A percentile compares a stretch with the other conserved stretches of the same genome.
Conservation (phyloP, 2,113 vertebrate species). For the Apteryx mantelli region DNA sequence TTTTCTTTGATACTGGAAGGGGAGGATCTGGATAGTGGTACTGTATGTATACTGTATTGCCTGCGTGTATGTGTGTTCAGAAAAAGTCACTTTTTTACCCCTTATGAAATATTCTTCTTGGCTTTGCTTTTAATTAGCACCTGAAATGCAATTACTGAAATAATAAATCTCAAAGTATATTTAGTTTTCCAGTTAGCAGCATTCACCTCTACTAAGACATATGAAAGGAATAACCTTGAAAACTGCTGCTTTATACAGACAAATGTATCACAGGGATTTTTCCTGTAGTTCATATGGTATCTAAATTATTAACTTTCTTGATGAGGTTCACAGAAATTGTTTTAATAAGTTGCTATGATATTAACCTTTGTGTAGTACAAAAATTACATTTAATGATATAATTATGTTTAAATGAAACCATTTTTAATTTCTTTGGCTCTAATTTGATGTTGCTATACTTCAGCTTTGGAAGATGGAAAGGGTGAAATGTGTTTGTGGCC, state of each 20-base stretch:
- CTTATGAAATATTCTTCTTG: conserved; percentile 45
- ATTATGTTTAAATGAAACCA: conserved; percentile 11
- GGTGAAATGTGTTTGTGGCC: not conserved
- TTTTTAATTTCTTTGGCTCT: not conserved
- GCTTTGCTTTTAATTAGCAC: conserved; percentile 56
- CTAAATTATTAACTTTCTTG: conserved; percentile 64
- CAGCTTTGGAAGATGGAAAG: not conserved
- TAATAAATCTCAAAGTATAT: conserved; percentile 54
- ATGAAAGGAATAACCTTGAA: conserved; percentile 65
- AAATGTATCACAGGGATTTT: conserved; percentile 26
- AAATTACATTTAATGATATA: conserved; percentile 38
- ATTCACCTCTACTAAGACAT: conserved; percentile 59
- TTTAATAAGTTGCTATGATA: conserved; percentile 40
- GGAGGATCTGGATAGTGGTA: not conserved
- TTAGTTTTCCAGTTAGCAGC: conserved; percentile 53
- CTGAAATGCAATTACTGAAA: conserved; percentile 54
- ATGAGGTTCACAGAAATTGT: conserved; percentile 36
- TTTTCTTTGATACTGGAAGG: not conserved
- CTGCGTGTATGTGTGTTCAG: not conserved
- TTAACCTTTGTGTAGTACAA: conserved; percentile 57
- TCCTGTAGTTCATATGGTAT: conserved; percentile 12
- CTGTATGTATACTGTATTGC: not conserved
- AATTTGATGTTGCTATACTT: conserved; percentile 2
- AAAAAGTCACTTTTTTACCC: not conserved
- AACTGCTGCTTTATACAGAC: conserved; percentile 4